phyloP scores from a whole-genome alignment of 2,888 invertebrate genomes.

The Epirrhoe alternata region DNA sequence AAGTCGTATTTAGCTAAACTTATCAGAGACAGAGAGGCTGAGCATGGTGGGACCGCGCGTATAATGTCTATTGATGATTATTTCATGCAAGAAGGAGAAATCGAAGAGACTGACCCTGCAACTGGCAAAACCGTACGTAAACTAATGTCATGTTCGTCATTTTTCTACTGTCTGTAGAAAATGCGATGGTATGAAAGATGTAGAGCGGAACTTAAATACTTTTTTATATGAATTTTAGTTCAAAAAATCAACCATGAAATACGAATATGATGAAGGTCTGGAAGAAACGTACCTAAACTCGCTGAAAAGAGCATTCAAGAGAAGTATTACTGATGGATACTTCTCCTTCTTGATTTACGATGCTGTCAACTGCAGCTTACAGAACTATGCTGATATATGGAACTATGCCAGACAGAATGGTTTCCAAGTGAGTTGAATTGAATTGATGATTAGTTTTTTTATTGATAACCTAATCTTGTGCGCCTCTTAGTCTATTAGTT shows the following conservation, averaged over 20 bases:
- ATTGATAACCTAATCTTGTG: not conserved
- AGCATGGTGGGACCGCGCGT: constrained; percentile 94
- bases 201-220: not conserved
- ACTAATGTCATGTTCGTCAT: not conserved
- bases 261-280: constrained; percentile 94
- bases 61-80: constrained; percentile 98
- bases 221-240: constrained; percentile 62
- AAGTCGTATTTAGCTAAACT: constrained; percentile 96
- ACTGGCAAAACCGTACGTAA: constrained; percentile 88
- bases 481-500: too few relatives aligned
- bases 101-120: constrained; percentile 88
- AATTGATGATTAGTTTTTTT: not conserved
- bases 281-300: constrained; percentile 93
- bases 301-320: constrained; percentile 94
- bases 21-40: constrained; percentile 92
- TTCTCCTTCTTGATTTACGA: constrained; percentile 97
- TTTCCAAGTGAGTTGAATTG: constrained; percentile 88
- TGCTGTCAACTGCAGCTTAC: constrained; percentile 93
- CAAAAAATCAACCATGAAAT: constrained; percentile 89
- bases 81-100: constrained; percentile 95
- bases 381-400: constrained; percentile 94
- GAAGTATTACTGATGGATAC: constrained; percentile 94
- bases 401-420: constrained; percentile 93
- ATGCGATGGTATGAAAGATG: not conserved
- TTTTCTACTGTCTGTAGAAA: not conserved